These are phyloP conservation scores for Leptopilina drosophilae DNA, from an alignment of 2,888 invertebrate species.

Conservation along the genomic window DNA sequence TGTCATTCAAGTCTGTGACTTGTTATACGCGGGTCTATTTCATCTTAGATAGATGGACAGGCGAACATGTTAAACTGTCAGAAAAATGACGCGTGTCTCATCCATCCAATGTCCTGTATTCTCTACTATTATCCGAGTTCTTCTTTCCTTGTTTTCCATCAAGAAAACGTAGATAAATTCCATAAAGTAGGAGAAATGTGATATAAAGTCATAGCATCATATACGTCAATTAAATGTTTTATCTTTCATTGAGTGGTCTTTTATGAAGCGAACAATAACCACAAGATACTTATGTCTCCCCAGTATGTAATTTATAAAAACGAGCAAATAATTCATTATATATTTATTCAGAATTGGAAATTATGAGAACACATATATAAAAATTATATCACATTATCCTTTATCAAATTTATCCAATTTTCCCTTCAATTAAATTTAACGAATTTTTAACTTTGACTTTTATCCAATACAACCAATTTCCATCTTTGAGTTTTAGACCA, in stretches of 20 bases:
- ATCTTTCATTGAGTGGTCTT: neutral
- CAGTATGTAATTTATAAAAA: too few relatives aligned
- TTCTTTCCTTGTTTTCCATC: constrained; percentile 23
- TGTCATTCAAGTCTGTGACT: neutral
- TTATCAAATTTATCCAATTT: too few relatives aligned
- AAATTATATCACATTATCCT: too few relatives aligned
- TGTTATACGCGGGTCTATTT: constrained; percentile 21
- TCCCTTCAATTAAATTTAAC: too few relatives aligned
- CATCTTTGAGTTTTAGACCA: too few relatives aligned
- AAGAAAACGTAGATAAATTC: constrained; percentile 3
- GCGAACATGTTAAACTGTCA: constrained; percentile 27
- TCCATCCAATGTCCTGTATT: neutral
- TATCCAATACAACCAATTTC: too few relatives aligned
- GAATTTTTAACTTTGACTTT: too few relatives aligned
- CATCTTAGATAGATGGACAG: constrained; percentile 22
- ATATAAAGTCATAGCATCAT: neutral
- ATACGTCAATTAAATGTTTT: constrained; percentile 23
- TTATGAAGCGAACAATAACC: too few relatives aligned
- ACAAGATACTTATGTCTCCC: too few relatives aligned
- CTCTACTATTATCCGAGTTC: constrained; percentile 20
- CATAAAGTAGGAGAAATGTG: constrained; percentile 14
- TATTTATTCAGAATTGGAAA: too few relatives aligned
- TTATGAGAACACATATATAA: too few relatives aligned
- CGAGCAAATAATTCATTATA: too few relatives aligned
- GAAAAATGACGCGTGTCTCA: constrained; percentile 30